Conservation (phyloP, 2,888 invertebrate species). For the Netelia inedita region DNA sequence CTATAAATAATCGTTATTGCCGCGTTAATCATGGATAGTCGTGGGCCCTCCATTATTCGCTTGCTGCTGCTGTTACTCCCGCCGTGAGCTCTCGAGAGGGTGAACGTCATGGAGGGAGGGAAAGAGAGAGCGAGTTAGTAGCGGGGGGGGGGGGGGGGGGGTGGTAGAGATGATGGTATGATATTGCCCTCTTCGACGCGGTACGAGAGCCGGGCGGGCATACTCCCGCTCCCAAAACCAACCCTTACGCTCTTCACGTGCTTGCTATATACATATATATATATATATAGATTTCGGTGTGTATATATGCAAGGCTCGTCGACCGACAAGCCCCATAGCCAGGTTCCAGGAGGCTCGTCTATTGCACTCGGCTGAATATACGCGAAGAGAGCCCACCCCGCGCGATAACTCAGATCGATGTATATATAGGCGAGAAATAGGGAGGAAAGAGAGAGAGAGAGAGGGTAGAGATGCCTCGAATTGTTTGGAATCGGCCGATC, state of each 20-base stretch:
- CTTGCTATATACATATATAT: constrained; percentile 29
- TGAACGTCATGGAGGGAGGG: constrained; percentile 42
- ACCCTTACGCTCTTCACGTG: constrained; percentile 78
- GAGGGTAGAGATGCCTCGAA: constrained; percentile 78
- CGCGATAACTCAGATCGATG: constrained; percentile 36
- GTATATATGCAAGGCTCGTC: constrained; percentile 14
- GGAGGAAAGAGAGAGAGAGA: neutral
- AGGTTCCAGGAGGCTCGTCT: constrained; percentile 21
- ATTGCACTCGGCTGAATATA: constrained; percentile 11
- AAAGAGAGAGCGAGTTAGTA: constrained; percentile 34
- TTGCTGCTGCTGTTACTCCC: constrained; percentile 65
- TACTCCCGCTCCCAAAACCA: constrained; percentile 66
- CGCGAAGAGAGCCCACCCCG: constrained; percentile 1
- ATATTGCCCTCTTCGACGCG: constrained; percentile 79
- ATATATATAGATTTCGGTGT: constrained; percentile 11
- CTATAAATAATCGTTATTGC: constrained; percentile 84
- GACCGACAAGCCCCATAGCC: constrained; percentile 31
- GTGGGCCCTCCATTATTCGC: constrained; percentile 80
- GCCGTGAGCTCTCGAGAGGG: constrained; percentile 53
- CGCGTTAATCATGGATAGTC: constrained; percentile 83
- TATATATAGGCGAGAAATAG: constrained; percentile 3
- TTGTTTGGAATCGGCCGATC: constrained; percentile 80
- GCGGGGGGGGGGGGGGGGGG: constrained; percentile 8
- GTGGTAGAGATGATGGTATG: constrained; percentile 70
- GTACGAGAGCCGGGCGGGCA: constrained; percentile 38